Evolutionary conservation across 1,140 invertebrate species (phyloP).

Genomic region (Panagrolaimus sp.): DNA sequence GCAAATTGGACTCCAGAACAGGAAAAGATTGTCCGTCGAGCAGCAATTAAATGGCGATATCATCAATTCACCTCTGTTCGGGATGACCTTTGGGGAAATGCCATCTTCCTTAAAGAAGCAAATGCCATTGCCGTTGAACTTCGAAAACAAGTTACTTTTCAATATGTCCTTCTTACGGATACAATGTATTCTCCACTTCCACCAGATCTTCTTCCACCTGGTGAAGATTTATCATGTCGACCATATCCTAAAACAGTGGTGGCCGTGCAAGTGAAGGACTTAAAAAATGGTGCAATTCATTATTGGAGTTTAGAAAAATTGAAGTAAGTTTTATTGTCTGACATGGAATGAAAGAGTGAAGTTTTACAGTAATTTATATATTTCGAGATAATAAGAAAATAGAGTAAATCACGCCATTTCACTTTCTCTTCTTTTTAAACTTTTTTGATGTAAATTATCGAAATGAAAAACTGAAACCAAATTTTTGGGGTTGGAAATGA

Average conservation of each 20-base stretch:
- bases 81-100: constrained; percentile 98
- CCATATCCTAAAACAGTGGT: constrained; percentile 83
- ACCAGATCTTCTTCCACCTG: constrained; percentile 69
- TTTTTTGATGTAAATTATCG: constrained; percentile 6
- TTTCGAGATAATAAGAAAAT: constrained; percentile 70
- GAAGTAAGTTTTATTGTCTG: constrained; percentile 67
- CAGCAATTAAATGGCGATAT: constrained; percentile 82
- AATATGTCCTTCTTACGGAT: constrained; percentile 93
- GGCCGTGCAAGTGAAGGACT: constrained; percentile 96
- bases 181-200: constrained; percentile 92
- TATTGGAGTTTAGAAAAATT: constrained; percentile 98
- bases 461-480: constrained; percentile 67
- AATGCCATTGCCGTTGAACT: constrained; percentile 98
- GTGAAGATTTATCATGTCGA: constrained; percentile 69
- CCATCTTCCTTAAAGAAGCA: constrained; percentile 94
- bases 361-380: too few species aligned
- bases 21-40: constrained; percentile 67
- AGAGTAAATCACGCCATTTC: too few species aligned
- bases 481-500: constrained; percentile 95
- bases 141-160: constrained; percentile 97
- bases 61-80: constrained; percentile 96
- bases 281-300: constrained; percentile 95
- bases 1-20: constrained; percentile 81
- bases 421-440: constrained; percentile 58
- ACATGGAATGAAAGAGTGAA: too few species aligned